Conservation (phyloP, 2,113 vertebrate genomes). For the Hydropotes inermis region DNA sequence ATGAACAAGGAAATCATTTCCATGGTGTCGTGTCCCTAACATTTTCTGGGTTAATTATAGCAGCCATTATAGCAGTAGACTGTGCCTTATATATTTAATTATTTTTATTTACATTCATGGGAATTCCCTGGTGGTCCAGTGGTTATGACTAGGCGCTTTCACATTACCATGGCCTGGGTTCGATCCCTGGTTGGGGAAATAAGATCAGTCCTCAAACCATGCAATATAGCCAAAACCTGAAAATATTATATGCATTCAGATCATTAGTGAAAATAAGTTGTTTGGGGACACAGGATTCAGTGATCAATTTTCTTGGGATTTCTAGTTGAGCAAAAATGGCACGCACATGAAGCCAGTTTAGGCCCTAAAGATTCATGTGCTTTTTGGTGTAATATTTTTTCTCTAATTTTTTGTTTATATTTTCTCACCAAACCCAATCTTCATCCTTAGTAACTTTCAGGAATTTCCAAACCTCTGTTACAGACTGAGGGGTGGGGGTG, state of each 20-base stretch:
- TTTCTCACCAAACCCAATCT: not conserved
- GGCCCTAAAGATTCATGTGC: not conserved
- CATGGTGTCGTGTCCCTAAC: not conserved
- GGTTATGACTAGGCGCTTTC: not conserved
- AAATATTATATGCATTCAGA: not conserved
- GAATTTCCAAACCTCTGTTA: not conserved
- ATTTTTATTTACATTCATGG: not conserved
- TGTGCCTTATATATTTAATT: not conserved
- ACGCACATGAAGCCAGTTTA: not conserved
- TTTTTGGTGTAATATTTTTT: not conserved
- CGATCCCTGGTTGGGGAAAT: not conserved
- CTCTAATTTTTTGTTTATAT: not conserved
- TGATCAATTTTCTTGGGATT: not conserved
- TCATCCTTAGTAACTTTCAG: not conserved
- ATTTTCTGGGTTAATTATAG: not conserved
- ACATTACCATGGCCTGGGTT: not conserved
- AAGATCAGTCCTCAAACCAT: not conserved
- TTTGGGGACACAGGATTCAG: not conserved
- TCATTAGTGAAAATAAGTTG: not conserved
- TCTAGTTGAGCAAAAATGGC: not conserved
- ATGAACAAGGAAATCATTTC: not conserved
- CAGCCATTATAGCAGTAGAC: not conserved
- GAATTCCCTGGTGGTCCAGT: not conserved
- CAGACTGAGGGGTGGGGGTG: not conserved
- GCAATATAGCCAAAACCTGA: not conserved